Conservation (phyloP, 2,797 vertebrate genomes). For the Gymnocypris eckloni region DNA sequence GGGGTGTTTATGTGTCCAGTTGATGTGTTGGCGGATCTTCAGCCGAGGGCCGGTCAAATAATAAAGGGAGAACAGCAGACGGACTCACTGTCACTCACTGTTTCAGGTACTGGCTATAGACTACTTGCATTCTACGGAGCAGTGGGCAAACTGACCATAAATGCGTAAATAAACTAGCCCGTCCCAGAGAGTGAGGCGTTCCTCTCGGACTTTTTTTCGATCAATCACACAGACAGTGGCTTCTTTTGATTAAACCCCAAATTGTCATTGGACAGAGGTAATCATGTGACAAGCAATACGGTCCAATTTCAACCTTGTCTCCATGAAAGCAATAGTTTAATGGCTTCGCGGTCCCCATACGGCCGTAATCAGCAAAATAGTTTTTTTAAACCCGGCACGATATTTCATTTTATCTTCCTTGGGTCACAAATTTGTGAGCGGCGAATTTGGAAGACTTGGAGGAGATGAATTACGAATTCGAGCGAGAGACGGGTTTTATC, state of each 20-base stretch:
- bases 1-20: constrained; percentile 70
- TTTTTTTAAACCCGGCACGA: constrained; percentile 78
- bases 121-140: constrained; percentile 34
- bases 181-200: constrained; percentile 94
- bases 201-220: constrained; percentile 94
- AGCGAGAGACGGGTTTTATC: constrained; percentile 99
- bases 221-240: constrained; percentile 99
- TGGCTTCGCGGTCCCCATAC: constrained; percentile 95
- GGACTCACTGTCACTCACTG: constrained; percentile 54
- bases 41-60: constrained; percentile 66
- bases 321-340: constrained; percentile 98
- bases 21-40: constrained; percentile 32
- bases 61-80: constrained; percentile 69
- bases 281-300: constrained; percentile 99
- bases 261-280: constrained; percentile 99
- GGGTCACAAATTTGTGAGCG: constrained; percentile 87
- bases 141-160: constrained; percentile 76
- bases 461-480: constrained; percentile 99
- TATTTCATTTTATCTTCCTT: constrained; percentile 87
- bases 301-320: constrained; percentile 99
- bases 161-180: constrained; percentile 94
- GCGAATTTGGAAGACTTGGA: constrained; percentile 88
- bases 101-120: constrained; percentile 51
- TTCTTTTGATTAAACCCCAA: constrained; percentile 99
- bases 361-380: constrained; percentile 94